These are phyloP conservation scores for Mizuhopecten yessoensis DNA, from an alignment of 1,140 invertebrate species.

Conservation along the genomic window DNA sequence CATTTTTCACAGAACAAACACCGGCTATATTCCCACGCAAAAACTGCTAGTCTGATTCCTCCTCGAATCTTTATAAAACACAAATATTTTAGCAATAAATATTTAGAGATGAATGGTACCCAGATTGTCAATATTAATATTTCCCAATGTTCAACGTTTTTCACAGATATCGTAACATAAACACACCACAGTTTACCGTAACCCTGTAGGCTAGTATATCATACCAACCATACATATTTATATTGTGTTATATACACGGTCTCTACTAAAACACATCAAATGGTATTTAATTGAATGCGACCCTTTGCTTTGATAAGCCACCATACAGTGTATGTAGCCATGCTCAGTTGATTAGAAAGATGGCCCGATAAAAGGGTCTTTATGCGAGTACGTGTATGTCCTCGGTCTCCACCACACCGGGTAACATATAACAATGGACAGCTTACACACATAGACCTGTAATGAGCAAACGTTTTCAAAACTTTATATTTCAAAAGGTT, in stretches of 20 bases:
- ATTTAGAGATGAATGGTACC: no score
- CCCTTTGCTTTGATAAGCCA: not conserved
- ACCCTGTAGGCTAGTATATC: not conserved
- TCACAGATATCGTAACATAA: not conserved
- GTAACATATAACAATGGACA: not conserved
- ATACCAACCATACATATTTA: not conserved
- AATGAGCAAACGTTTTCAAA: no score
- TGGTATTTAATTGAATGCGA: constrained; percentile 25
- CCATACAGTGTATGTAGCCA: not conserved
- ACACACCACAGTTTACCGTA: not conserved
- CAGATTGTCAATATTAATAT: no score
- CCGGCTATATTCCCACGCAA: not conserved
- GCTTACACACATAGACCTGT: not conserved
- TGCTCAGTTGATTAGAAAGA: constrained; percentile 33
- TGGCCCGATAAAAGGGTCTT: not conserved
- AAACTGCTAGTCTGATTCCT: not conserved
- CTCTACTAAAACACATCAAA: not conserved
- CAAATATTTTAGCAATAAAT: not conserved
- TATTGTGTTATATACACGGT: not conserved
- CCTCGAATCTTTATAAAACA: not conserved
- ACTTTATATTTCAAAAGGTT: no score
- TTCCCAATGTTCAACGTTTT: not conserved
- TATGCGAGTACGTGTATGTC: not conserved
- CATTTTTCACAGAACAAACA: not conserved
- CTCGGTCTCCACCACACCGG: not conserved